Evolutionary conservation across 2,888 invertebrate species (phyloP), one percentile per base, ranked within the genome.

Genomic region (Cistogaster globosa): DNA sequence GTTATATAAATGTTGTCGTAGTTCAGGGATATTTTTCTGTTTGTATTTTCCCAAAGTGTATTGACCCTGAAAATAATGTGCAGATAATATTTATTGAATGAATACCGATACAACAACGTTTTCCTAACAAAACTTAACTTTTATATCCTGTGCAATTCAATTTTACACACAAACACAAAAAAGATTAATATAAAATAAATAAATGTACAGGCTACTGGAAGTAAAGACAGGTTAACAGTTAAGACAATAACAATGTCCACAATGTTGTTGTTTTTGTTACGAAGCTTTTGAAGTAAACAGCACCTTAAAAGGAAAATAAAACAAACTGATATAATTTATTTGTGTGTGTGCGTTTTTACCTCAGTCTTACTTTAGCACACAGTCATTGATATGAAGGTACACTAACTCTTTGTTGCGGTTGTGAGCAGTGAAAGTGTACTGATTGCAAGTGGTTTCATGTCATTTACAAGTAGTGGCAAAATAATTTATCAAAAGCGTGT

Each of bases 21-120:
- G 71, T 55, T 16, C 60, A 71, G 18, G 62, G 45, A 76, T 62
- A 14, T 55, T 65, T 20, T 67, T 76, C 26, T 55, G 6, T 38
- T 38, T 68, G 0, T n/a, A 57, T 58, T 26, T 7, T 2, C 55
- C 38, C 2, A 5, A 38, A 69, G 48, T 57, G 55, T 71, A 48
- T 78, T 78, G 78, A 78, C 78, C 71, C 57, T 69, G 78, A 78
- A 78, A 63, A 63, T 63, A 45, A 45, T 71, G 69, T 71, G 32
- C 53, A 48, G 20, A 71, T 69, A 77, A 77, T 60, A 68, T 78
- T 26, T 69, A 18, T 11, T 11, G 12, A 12, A n/a, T 63, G 14
- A 74, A 67, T 22, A 53, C 26, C 14, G 26, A 53, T 68, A 42
- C 60, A 63, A 11, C 20, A 32, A 65, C 57, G 48, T 36, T 18